Evolutionary conservation across 2,113 vertebrate genomes (phyloP).

Genomic region (Oreochromis tanganicae): DNA sequence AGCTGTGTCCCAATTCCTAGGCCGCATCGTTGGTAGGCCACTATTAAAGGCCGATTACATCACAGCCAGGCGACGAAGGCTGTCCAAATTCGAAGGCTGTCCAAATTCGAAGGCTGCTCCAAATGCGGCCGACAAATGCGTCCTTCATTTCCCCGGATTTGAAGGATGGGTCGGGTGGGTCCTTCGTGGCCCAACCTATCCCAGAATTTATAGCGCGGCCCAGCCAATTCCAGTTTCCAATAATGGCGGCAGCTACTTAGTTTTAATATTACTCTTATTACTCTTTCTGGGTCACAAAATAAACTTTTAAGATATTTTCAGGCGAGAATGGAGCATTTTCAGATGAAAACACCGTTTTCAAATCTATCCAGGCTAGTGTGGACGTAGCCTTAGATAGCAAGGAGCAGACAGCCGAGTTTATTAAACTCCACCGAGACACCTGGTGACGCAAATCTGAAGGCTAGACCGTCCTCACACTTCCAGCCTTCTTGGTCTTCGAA

Average conservation of each 20-base stretch:
- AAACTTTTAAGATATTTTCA: no score
- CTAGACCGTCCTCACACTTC: background rate
- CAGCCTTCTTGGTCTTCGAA: background rate
- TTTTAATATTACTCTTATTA: background rate
- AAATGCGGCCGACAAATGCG: background rate
- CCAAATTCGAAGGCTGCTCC: background rate
- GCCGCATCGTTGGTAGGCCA: background rate
- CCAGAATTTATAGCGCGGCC: background rate
- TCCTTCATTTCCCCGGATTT: background rate
- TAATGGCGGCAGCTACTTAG: rapidly evolving
- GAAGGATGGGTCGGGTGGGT: background rate
- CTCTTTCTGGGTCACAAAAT: no score
- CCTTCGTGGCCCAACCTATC: background rate
- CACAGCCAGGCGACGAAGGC: background rate
- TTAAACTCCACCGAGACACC: background rate
- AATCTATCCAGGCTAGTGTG: no score
- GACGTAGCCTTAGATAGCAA: background rate
- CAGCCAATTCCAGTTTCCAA: background rate
- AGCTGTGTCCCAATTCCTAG: background rate
- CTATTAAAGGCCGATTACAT: rapidly evolving
- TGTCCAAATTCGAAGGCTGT: rapidly evolving
- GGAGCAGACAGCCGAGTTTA: background rate
- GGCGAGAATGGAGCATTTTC: no score
- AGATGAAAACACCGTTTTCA: no score
- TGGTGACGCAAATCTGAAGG: background rate